Base-by-base conservation (phyloP, 2,113 vertebrate species). In the Oreotrochilus melanogaster region DNA sequence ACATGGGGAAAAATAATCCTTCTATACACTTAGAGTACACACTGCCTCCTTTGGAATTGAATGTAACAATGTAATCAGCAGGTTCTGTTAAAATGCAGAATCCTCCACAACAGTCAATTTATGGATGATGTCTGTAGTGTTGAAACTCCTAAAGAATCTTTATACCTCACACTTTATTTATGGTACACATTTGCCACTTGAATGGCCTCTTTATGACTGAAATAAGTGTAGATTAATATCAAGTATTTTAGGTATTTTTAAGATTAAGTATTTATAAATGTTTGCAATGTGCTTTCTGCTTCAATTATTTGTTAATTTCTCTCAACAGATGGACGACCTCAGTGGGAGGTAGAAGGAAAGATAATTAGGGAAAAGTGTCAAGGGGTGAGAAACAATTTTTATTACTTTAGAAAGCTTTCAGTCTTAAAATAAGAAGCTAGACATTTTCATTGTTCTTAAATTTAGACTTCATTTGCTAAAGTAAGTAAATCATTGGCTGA, bases 271-370 rank as follows among this genome's bases (percentile, higher is more conserved):
- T 72, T 74, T 50, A 82, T 50, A 82, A 54, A 6, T 64, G 21
- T n/a, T 64, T 19, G 79, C 60, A 83, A 90, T 78, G 73, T 95
- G 42, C 4, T 89, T 96, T 78, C 93, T 86, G 35, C 75, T 96
- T 97, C 47, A 97, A 91, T 95, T 95, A 39, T 84, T 87, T 96
- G 69, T 95, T 93, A 83, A 66, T 98, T 98, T 98, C 66, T 98
- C 86, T 95, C 72, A 95, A 92, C 96, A 99, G 99, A 99, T 98
- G 99, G 99, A 97, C 97, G 99, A 95, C 99, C 99, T 94, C 99
- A 99, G 31, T 99, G 99, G 99, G 99, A 99, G 89, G 99, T 99
- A 91, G 99, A 99, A 97, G 99, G 99, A 81, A 99, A 99, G 98
- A 99, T 99, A 97, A 97, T 99, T 65, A 98, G 98, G 78, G 99